Evolutionary conservation across 1,140 invertebrate species (phyloP), one percentile per base, ranked within the genome.

Genomic region (Choristoneura fumiferana): DNA sequence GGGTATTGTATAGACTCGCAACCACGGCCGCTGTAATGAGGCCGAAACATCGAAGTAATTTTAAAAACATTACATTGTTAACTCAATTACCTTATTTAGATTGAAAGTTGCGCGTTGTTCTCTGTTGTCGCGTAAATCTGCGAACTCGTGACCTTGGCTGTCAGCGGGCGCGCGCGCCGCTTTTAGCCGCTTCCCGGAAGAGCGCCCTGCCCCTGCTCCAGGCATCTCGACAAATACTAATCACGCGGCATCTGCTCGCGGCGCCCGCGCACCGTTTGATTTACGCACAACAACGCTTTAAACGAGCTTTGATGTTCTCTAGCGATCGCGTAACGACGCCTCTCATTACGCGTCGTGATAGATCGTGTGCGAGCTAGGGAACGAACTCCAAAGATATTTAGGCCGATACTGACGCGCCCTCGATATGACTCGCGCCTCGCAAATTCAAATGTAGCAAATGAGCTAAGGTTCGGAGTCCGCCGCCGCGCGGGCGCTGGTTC

Each of bases 361-460:
- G 5, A 13, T 49, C 18, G 43, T 49, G 43, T 17, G 12, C 40
- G 40, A 18, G n/a, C 8, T 18, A 29, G 22, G 6, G 6, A 6
- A 6, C 22, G 22, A 29, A 29, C 6, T 29, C 22, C 22, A 60
- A 53, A 36, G 35, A 58, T 58, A 63, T n/a, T 56, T 62, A 62
- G 52, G 57, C 60, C 60, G 57, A 62, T 60, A 57, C 39, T 59
- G 43, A 57, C 40, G 40, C 9, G 54, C 34, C n/a, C 12, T 13
- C 35, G 14, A 2, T 22, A 13, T 35, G 43, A 45, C 43, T 34
- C 33, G 53, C 18, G 40, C 39, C 56, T 29, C 22, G 22, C 22
- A 3, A n/a, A n/a, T n/a, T n/a, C n/a, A n/a, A n/a, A n/a, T n/a
- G n/a, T n/a, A n/a, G n/a, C n/a, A n/a, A n/a, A n/a, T n/a, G n/a